Base-by-base conservation (phyloP, 1,140 invertebrate species). In the Dryas iulia region DNA sequence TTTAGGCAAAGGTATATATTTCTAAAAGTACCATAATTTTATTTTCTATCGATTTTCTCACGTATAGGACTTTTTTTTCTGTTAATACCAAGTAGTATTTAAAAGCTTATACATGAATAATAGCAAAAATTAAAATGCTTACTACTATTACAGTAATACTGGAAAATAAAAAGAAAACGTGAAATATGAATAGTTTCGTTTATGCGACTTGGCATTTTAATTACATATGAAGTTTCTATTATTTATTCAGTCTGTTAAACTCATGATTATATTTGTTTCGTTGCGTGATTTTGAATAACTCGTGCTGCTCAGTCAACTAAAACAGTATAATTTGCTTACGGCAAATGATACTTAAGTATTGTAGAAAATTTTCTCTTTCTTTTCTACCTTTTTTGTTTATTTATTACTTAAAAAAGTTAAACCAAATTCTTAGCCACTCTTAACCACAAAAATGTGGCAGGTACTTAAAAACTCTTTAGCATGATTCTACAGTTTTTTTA, bases 1-100 rank as follows among this genome's bases (percentile, higher is more conserved):
- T 71, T 59, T 85, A n/a, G 78, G 69, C 47, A 78, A 81, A 79
- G 87, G 87, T 89, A 79, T 5, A 11, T 66, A 57, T 59, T 56
- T 35, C 10, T 35, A 35, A 31, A 63, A 59, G 10, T 47, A 1
- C 14, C 21, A 1, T 21, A 2, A 7, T 21, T 18, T 21, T 14
- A 39, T 39, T 39, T 18, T 18, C 21, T 7, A 21, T 10, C 10
- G 14, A 21, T 21, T 28, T 28, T 28, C 26, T 28, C 6, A 3
- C 3, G 3, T 6, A 28, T 28, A 28, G 6, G 6, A 6, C 26
- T 3, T 28, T 3, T 3, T 6, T 28, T 28, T 28, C 26, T 28
- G 26, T 28, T 28, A 28, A 28, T 28, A 28, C 2, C 2, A 28
- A 3, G 3, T 28, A 28, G 6, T 6, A 3, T 3, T 3, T 6